Evolutionary conservation across 1,140 invertebrate species (phyloP).

Genomic region (Drosophila navojoa): DNA sequence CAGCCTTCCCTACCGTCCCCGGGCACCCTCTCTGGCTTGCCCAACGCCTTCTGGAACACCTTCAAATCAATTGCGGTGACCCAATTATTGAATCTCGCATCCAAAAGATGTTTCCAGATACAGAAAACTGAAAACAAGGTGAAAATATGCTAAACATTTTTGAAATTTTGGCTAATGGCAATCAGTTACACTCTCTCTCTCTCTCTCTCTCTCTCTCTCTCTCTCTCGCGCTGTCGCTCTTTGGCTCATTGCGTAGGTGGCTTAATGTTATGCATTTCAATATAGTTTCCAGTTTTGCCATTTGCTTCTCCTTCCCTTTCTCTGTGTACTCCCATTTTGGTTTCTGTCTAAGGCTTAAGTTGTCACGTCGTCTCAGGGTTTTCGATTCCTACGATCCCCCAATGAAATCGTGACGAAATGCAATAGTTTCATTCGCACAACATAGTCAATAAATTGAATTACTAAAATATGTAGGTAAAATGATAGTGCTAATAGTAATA

Average conservation of each 20-base stretch:
- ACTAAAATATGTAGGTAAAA: too few species aligned
- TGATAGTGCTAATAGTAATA: too few species aligned
- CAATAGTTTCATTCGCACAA: too few species aligned
- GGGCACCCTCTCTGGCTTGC: too few species aligned
- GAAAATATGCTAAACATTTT: conserved; percentile 63
- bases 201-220: not conserved
- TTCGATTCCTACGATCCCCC: not conserved
- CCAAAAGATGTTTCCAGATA: conserved; percentile 43
- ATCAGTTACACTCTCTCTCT: not conserved
- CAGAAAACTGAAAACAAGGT: conserved; percentile 23
- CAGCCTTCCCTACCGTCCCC: too few species aligned
- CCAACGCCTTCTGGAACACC: not conserved
- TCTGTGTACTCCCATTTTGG: conserved; percentile 5
- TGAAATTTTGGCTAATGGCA: not conserved
- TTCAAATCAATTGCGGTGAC: conserved; percentile 22
- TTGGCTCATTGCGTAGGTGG: conserved; percentile 38
- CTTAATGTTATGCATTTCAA: conserved; percentile 51
- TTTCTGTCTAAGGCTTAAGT: conserved; percentile 7
- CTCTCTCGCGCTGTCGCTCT: not conserved
- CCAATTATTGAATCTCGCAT: conserved; percentile 41
- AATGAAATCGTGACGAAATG: not conserved
- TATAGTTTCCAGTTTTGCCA: conserved; percentile 22
- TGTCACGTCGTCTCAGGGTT: conserved; percentile 18
- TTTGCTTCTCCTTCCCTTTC: conserved; percentile 11
- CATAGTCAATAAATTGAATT: too few species aligned